phyloP scores from a whole-genome alignment of 2,797 vertebrate species.

The Pseudochirops corinnae region DNA sequence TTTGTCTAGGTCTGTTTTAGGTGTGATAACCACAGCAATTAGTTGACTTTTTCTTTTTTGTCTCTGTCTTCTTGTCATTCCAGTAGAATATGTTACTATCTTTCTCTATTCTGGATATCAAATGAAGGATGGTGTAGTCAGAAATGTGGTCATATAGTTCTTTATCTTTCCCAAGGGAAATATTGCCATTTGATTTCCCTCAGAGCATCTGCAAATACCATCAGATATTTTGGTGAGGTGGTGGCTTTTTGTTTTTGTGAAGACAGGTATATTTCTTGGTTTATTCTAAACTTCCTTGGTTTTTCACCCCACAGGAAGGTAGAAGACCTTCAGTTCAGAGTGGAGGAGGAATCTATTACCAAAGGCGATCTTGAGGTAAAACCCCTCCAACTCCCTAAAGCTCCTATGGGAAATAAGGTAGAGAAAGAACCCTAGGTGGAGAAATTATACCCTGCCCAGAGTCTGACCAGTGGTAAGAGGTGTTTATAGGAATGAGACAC shows the following conservation, averaged over 20 bases:
- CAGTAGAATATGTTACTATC: not conserved
- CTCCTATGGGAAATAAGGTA: not conserved
- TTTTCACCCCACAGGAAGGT: slow-evolving; percentile 91
- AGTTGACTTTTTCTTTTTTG: slow-evolving; percentile 4
- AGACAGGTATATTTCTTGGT: slow-evolving; percentile 13
- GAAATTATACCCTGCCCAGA: not conserved
- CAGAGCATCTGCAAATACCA: not conserved
- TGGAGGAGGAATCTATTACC: slow-evolving; percentile 99
- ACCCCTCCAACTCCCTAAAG: slow-evolving; percentile 62
- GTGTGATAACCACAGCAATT: not conserved
- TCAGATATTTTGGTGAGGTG: not conserved
- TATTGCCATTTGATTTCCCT: slow-evolving; percentile 21
- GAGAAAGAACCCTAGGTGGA: not conserved
- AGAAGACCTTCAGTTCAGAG: slow-evolving; percentile 99
- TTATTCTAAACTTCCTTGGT: slow-evolving; percentile 50
- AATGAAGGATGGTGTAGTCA: not conserved
- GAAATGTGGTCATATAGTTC: not conserved
- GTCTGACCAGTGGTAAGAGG: not conserved
- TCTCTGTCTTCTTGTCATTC: not conserved
- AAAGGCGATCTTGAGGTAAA: slow-evolving; percentile 99
- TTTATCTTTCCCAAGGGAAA: slow-evolving; percentile 30
- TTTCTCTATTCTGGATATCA: not conserved
- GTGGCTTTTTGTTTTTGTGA: slow-evolving; percentile 29
- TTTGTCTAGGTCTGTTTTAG: not conserved
- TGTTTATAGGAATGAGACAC: not conserved